phyloP scores from a whole-genome alignment of 1,140 invertebrate species.

The Carcinoscorpius rotundicauda region DNA sequence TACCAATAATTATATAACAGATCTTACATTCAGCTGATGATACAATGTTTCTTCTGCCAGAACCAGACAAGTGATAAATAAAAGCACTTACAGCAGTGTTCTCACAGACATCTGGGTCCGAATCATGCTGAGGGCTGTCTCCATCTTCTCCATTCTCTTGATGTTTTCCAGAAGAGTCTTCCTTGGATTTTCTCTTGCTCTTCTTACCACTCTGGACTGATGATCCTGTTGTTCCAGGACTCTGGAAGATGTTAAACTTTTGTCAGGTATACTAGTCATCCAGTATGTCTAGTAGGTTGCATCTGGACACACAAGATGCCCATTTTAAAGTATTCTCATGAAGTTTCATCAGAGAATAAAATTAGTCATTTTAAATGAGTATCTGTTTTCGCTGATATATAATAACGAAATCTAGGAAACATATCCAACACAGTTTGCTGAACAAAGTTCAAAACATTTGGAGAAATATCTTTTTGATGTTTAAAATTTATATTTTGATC shows the following conservation, averaged over 20 bases:
- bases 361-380: too few relatives aligned
- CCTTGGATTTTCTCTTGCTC: constrained; percentile 19
- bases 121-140: constrained; percentile 20
- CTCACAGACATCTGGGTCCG: constrained; percentile 15
- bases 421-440: too few relatives aligned
- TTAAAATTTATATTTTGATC: too few relatives aligned
- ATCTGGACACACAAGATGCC: neutral
- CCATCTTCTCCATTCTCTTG: constrained; percentile 24
- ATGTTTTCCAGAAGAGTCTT: constrained; percentile 23
- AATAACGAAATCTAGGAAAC: too few relatives aligned
- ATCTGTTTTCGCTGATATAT: too few relatives aligned
- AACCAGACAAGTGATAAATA: too few relatives aligned
- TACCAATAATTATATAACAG: too few relatives aligned
- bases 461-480: too few relatives aligned
- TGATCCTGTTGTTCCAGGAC: constrained; percentile 17
- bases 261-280: too few relatives aligned
- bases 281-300: neutral
- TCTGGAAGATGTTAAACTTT: constrained; percentile 1
- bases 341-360: constrained; percentile 2
- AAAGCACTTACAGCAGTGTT: neutral
- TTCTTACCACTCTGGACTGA: constrained; percentile 22
- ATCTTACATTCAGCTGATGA: too few relatives aligned
- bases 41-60: too few relatives aligned
- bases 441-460: too few relatives aligned
- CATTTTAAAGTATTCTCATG: neutral